These are phyloP conservation scores for Porites evermanni DNA, from an alignment of 92 coral and sea anemone genomes.

Conservation along the genomic window DNA sequence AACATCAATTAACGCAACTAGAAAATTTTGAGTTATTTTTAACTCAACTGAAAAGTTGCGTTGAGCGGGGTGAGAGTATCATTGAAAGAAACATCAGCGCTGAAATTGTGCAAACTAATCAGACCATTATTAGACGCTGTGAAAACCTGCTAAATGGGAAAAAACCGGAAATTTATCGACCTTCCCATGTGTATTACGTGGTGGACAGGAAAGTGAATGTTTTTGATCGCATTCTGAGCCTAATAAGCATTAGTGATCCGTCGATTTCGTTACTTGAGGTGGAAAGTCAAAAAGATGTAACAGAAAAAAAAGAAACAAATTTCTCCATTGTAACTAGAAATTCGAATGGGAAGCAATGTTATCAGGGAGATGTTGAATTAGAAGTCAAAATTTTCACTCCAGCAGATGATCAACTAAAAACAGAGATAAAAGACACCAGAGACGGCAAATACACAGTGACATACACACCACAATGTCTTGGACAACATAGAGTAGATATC, in stretches of 20 bases:
- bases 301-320: conserved; percentile 15
- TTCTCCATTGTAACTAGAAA: conserved; percentile 41
- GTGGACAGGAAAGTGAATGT: background rate
- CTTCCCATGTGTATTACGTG: background rate
- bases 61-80: background rate
- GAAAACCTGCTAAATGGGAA: background rate
- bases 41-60: background rate
- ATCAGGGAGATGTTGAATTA: conserved; percentile 50
- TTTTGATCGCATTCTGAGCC: conserved; percentile 30
- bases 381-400: conserved; percentile 50
- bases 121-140: background rate
- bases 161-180: background rate
- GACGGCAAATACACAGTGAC: too few species aligned
- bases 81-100: background rate
- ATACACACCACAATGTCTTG: too few species aligned
- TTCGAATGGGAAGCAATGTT: conserved; percentile 62
- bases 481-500: too few species aligned
- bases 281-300: conserved; percentile 39
- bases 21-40: background rate
- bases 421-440: background rate
- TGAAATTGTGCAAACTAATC: conserved; percentile 26
- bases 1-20: background rate
- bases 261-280: conserved; percentile 46
- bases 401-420: conserved; percentile 7
- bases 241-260: conserved; percentile 48